These are phyloP conservation scores for Coluber constrictor DNA, from an alignment of 2,797 vertebrate species.

Conservation along the genomic window DNA sequence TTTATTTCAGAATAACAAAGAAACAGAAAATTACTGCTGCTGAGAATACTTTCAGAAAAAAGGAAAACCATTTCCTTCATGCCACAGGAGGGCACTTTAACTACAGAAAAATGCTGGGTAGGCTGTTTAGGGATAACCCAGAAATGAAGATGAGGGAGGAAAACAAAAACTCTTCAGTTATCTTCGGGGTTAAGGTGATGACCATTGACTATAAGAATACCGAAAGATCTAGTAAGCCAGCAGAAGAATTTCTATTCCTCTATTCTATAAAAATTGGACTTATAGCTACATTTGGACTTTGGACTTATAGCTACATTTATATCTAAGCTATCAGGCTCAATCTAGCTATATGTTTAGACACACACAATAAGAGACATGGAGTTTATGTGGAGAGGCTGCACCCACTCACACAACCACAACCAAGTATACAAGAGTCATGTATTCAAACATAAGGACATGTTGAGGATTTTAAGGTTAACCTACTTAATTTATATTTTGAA, in stretches of 20 bases:
- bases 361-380: not conserved
- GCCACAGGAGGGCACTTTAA: slow-evolving; percentile 76
- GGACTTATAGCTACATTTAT: not conserved
- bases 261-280: not conserved
- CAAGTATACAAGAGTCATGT: not conserved
- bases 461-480: not conserved
- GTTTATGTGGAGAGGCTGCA: not conserved
- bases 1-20: slow-evolving; percentile 21
- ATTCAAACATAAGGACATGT: not conserved
- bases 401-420: not conserved
- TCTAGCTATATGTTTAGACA: not conserved
- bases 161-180: not conserved
- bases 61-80: slow-evolving; percentile 18
- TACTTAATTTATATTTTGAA: not conserved
- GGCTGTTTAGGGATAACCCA: slow-evolving; percentile 8
- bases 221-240: not conserved
- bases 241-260: not conserved
- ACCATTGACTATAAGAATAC: not conserved
- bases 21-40: not conserved
- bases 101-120: slow-evolving; percentile 59
- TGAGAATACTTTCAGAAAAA: slow-evolving; percentile 2
- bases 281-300: not conserved
- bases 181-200: not conserved
- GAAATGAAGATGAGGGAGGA: not conserved
- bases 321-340: not conserved